Conservation (phyloP, 2,888 invertebrate species). For the Junonia oenone region DNA sequence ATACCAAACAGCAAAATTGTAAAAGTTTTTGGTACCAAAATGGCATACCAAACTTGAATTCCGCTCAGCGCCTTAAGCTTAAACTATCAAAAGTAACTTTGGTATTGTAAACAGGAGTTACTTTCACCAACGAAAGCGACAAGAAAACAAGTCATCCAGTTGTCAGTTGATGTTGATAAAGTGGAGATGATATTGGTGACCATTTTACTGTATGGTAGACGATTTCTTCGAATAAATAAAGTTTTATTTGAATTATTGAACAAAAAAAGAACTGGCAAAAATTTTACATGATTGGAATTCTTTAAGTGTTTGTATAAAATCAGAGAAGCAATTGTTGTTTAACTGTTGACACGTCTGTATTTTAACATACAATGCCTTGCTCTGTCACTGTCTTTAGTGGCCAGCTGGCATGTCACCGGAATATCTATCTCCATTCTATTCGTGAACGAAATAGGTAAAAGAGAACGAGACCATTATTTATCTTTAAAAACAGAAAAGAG, state of each 20-base stretch:
- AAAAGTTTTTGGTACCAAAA: too few relatives aligned
- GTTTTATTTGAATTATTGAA: constrained; percentile 3
- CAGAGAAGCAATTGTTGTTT: too few relatives aligned
- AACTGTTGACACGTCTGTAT: too few relatives aligned
- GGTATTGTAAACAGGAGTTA: constrained; percentile 61
- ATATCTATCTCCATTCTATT: too few relatives aligned
- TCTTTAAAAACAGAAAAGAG: too few relatives aligned
- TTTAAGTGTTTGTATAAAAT: too few relatives aligned
- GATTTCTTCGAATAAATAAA: constrained; percentile 13
- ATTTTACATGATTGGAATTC: too few relatives aligned
- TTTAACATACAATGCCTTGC: too few relatives aligned
- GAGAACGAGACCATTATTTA: too few relatives aligned
- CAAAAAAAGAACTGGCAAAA: not conserved
- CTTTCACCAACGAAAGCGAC: constrained; percentile 48
- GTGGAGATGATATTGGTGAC: constrained; percentile 2
- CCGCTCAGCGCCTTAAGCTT: constrained; percentile 1
- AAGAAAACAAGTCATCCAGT: constrained; percentile 58
- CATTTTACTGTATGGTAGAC: constrained; percentile 17
- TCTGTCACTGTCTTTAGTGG: too few relatives aligned
- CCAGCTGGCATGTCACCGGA: too few relatives aligned
- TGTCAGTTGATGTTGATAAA: constrained; percentile 49
- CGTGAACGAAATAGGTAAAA: too few relatives aligned
- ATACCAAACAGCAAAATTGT: not conserved
- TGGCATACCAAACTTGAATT: not conserved
- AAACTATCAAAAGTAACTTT: constrained; percentile 39